Base-by-base conservation (phyloP, 2,113 vertebrate species). In the Vidua chalybeata region DNA sequence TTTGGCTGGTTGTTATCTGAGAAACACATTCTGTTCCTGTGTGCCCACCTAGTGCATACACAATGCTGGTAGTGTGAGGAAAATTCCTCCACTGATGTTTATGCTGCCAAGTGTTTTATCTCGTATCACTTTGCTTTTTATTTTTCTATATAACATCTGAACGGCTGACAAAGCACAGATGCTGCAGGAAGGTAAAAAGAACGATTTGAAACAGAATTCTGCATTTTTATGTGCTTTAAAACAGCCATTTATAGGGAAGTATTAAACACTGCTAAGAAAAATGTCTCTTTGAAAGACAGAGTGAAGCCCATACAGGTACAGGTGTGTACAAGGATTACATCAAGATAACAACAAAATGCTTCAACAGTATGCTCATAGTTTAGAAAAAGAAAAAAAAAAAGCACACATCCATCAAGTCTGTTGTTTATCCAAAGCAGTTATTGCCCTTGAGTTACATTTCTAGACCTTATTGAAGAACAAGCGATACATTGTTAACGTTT, bases 391-490 rank as follows among this genome's bases (percentile, higher is more conserved):
- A 17, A 7, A 49, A 13, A 33, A 24, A 22, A n/a, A 35, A 35
- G 35, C 28, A 89, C 82, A 85, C 76, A 67, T 96, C 75, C 30
- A 10, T 96, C 81, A 96, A 94, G 78, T 68, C 41, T 84, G 92
- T 73, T 94, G 83, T 89, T 82, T 95, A 83, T 96, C 84, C 90
- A 87, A 89, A 96, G 43, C 62, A 93, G 43, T 95, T 96, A 94
- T 81, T 98, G 90, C 92, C 90, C 96, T 96, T 97, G 95, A 97
- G 94, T 97, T 96, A 96, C 96, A 96, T 97, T 98, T 97, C 89
- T 96, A 97, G 94, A 91, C 80, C 89, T 97, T 96, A 98, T 92
- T 94, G 94, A 96, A 97, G 92, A 97, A 97, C 95, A 96, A 97
- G 94, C 80, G 5, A 98, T 98, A 97, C 90, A 93, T 98, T 97